A percentile compares a stretch with the other conserved stretches of the same genome.
phyloP scores from a whole-genome alignment of 2,113 vertebrate genomes.

The Macaca fascicularis region T2T-MFA8v1.1 NC_088387.1:94126501-94127000 shows the following conservation, averaged over 20 bases:
- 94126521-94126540: background rate
- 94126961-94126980: slow-evolving; percentile 19
- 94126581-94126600: background rate
- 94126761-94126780: background rate
- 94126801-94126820: background rate
- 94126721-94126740: background rate
- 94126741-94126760: background rate
- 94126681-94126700: background rate
- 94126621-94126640: background rate
- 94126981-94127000: slow-evolving; percentile 13
- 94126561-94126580: background rate
- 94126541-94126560: background rate
- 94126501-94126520: background rate
- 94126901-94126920: slow-evolving; percentile 3
- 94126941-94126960: slow-evolving; percentile 9
- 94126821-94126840: background rate
- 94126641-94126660: background rate
- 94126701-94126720: background rate
- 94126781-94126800: background rate
- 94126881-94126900: slow-evolving; percentile 1
- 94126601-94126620: background rate
- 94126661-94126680: background rate
- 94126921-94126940: slow-evolving; percentile 1
- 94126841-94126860: background rate
- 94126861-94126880: slow-evolving; percentile 15